Conservation (phyloP, 2,113 vertebrate species). For the Nyctereutes procyonoides region DNA sequence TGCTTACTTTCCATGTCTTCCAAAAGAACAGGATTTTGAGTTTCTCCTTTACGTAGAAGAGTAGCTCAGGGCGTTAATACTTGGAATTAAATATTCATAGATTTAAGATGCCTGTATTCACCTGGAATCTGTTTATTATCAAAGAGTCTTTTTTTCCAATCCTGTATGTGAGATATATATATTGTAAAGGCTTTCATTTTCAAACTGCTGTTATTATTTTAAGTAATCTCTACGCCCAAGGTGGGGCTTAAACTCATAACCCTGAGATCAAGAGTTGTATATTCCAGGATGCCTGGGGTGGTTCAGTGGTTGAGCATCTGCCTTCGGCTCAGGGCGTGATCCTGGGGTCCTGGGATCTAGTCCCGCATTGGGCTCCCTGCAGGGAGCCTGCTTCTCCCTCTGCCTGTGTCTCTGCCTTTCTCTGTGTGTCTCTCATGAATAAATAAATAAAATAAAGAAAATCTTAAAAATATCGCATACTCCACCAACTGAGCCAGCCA, state of each 20-base stretch:
- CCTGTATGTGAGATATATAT: constrained; percentile 41
- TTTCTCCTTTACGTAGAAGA: neutral
- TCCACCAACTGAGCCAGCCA: neutral
- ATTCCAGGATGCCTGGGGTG: too few species aligned
- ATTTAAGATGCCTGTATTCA: constrained; percentile 1
- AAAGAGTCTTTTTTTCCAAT: neutral
- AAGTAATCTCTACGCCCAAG: neutral
- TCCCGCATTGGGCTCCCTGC: too few species aligned
- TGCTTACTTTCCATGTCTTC: neutral
- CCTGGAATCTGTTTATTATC: neutral
- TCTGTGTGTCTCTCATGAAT: too few species aligned
- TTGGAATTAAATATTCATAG: constrained; percentile 26
- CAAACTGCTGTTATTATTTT: neutral
- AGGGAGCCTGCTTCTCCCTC: too few species aligned
- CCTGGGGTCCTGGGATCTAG: too few species aligned
- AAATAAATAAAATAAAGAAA: too few species aligned
- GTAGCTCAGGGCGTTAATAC: neutral
- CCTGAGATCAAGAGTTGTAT: neutral
- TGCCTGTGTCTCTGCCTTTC: too few species aligned
- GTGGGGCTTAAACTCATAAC: neutral
- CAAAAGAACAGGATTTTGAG: neutral
- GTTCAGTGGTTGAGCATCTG: too few species aligned
- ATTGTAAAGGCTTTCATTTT: neutral
- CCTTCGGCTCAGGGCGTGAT: too few species aligned
- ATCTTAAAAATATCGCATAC: too few species aligned